Conservation (phyloP, 2,888 invertebrate species). For the Lycocerus yunnanus region DNA sequence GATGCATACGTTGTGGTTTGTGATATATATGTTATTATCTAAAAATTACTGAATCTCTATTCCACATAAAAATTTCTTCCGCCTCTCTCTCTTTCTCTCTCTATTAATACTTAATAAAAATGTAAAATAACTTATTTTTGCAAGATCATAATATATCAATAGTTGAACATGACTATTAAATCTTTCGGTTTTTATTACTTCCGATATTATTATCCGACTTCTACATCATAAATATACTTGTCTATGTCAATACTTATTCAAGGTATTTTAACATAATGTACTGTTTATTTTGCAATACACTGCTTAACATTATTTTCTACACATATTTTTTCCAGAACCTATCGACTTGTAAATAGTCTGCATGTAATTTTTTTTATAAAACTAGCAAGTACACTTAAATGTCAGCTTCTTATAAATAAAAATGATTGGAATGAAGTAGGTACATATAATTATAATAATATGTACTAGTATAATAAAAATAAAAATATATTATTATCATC, state of each 20-base stretch:
- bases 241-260: background rate
- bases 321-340: too few relatives aligned
- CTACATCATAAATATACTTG: background rate
- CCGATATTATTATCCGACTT: background rate
- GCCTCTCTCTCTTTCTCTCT: background rate
- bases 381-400: background rate
- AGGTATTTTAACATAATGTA: background rate
- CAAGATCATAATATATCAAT: background rate
- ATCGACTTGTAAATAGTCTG: too few relatives aligned
- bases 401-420: background rate
- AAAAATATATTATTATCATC: too few relatives aligned
- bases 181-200: background rate
- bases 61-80: background rate
- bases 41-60: too few relatives aligned
- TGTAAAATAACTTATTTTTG: background rate
- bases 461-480: background rate
- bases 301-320: background rate
- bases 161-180: background rate
- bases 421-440: background rate
- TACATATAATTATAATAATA: background rate
- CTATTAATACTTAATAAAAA: background rate
- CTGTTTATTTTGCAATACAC: background rate
- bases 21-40: too few relatives aligned
- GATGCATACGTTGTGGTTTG: too few relatives aligned
- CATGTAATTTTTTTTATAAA: background rate